Evolutionary conservation across 2,888 invertebrate species (phyloP), one percentile per base, ranked within the genome.

Genomic region (Bedellia somnulentella): DNA sequence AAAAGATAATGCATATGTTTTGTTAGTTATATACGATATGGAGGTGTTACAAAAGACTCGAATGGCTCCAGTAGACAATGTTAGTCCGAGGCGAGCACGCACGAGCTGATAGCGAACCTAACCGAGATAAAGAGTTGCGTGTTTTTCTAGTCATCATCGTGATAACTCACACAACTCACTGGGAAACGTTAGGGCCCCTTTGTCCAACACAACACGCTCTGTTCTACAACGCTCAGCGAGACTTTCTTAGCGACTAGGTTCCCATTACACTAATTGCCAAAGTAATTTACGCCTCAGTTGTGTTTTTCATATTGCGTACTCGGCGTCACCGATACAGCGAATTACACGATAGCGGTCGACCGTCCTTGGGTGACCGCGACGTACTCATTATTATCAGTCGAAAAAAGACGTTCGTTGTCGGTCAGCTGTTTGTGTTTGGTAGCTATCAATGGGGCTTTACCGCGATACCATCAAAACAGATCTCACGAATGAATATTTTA

Each of bases 401-500:
- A 61, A 62, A 37, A 37, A 68, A 59, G 57, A 59, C 57, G 54
- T 53, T 61, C 60, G 57, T 56, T 54, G 59, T 52, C 57, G 57
- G 64, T 71, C 73, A 73, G 71, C 71, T 71, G 73, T 73, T 71
- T 62, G 60, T 61, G 61, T 60, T 68, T 60, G n/a, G 61, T 52
- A 60, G 62, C 62, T 66, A 71, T 66, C 66, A 66, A 71, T 67
- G 67, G 52, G 50, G 47, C 46, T 34, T 39, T 44, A 63, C 47
- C 33, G 37, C 38, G 39, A 35, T 37, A 39, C 36, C 29, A 3
- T 5, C 6, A 11, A 10, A 15, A 24, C 11, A 15, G 16, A n/a
- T 4, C 15, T 10, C 16, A 5, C 15, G 8, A 15, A 14, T n/a
- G n/a, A n/a, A n/a, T n/a, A n/a, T n/a, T n/a, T n/a, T n/a, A n/a